Evolutionary conservation across 2,797 vertebrate genomes (phyloP).

Genomic region (Pogonophryne albipinna): DNA sequence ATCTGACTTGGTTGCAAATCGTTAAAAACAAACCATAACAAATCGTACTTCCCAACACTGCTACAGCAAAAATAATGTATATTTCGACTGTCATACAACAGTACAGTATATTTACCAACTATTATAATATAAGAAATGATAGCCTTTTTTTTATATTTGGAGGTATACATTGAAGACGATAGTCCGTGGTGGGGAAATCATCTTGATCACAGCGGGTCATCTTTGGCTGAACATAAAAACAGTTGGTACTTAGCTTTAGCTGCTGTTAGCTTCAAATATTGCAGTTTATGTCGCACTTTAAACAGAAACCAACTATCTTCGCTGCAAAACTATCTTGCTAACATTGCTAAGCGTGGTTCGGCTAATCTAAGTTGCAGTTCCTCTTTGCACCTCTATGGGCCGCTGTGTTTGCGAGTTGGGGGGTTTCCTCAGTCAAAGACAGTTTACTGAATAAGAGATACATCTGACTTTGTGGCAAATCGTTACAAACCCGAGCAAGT

Average conservation of each 20-base stretch:
- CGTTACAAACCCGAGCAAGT: rapidly evolving
- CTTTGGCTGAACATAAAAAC: constrained; percentile 53
- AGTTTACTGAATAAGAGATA: constrained; percentile 26
- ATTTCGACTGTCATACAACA: too few species aligned
- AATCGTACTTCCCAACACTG: background rate
- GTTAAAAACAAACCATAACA: rapidly evolving
- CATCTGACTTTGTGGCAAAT: background rate
- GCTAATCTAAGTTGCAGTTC: background rate
- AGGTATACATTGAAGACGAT: background rate
- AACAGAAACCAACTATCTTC: rapidly evolving
- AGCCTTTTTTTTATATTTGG: too few species aligned
- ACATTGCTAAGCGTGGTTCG: background rate
- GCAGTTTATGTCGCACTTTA: rapidly evolving
- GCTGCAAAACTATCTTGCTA: background rate
- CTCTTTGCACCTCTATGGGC: constrained; percentile 44
- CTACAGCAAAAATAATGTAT: too few species aligned
- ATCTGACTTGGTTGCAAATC: background rate
- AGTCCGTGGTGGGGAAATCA: background rate
- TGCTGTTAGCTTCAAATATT: background rate
- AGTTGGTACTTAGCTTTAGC: background rate
- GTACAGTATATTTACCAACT: too few species aligned
- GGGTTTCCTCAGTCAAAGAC: constrained; percentile 62
- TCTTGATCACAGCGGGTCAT: background rate
- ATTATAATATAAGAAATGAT: too few species aligned
- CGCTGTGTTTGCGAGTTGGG: background rate